Evolutionary conservation across 2,113 vertebrate species (phyloP), one percentile per base, ranked within the genome.

Genomic region (Mungos mungo): DNA sequence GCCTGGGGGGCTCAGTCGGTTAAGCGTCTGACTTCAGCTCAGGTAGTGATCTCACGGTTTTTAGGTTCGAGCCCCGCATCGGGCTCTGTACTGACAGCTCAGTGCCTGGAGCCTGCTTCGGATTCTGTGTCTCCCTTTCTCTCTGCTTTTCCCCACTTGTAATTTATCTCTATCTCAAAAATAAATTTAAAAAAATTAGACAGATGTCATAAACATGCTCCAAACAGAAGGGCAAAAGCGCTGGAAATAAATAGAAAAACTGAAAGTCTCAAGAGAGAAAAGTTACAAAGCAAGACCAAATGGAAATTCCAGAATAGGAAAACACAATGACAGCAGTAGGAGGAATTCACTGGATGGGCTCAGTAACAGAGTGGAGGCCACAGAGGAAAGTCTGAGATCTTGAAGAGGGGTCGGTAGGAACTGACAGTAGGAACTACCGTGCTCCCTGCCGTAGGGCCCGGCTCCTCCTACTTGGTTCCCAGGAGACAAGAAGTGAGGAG

Each of bases 401-500:
- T 7, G 33, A 33, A n/a, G 66, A 19, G 8, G 5, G 31, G 33
- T n/a, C 66, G 16, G 31, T 18, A n/a, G 66, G 16, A 69, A 16
- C 10, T 16, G 15, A 41, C 41, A 41, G 41, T 41, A 41, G 41
- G 41, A 41, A 5, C 57, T 3, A 23, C 57, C 57, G 21, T 25
- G 8, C 57, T 60, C 21, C 57, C 57, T 23, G 21, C 57, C 3
- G 57, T 60, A 60, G 57, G 57, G 57, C 21, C 57, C 57, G 2
- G 9, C 21, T 41, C 57, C 41, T 21, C 18, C 63, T 33, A 2
- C 0, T 0, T 0, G 6, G 15, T 35, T 50, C 6, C 60, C 23
- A 29, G 57, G 27, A 29, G 88, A 66, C 1, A 25, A 76, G 23
- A 35, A n/a, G 45, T 47, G 5, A 52, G 11, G 16, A 35, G n/a